Base-by-base conservation (phyloP, 2,797 vertebrate genomes). In the Sandelia bainsii region DNA sequence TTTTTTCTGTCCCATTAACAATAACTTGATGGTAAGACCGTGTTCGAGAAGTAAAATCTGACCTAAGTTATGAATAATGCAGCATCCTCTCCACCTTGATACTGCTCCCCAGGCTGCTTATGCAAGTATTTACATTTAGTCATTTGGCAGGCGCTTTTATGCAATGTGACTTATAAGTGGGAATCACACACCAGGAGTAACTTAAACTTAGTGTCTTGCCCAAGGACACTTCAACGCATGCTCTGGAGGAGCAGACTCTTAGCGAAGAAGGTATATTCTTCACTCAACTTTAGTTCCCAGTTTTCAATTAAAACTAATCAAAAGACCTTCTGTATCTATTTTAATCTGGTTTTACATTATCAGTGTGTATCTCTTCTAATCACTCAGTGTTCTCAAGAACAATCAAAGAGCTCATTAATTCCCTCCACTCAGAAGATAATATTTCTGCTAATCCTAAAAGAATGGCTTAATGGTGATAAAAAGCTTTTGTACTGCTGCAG, bases 381-480 rank as follows among this genome's bases (percentile, higher is more conserved):
- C 39, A 45, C 56, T 25, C 67, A 11, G 34, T n/a, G 54, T 56
- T 46, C 59, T 62, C 5, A 29, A n/a, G 34, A 29, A 17, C 25
- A 17, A 11, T 37, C 14, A 57, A 10, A 25, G 44, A 61, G 42
- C 57, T 56, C n/a, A 27, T 57, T 27, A 59, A 44, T 22, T 20
- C 13, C 8, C 8, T 22, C 12, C 25, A 12, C 54, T 32, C 42
- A 50, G 32, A 44, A 49, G 17, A 7, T 34, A 19, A 54, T 39
- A 50, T 54, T 34, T 57, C 63, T 34, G 25, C 16, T 57, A 27
- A 50, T 75, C 58, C 37, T 56, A 1, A 46, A 25, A 59, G 32
- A 63, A 72, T 11, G n/a, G 8, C 22, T 53, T 23, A 4, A 2
- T 61, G 22, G 19, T 29, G 52, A 50, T 63, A 7, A 48, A 62